These are phyloP conservation scores for Trachelus stipa DNA, from an alignment of 2,888 invertebrate genomes.

Conservation along the genomic window DNA sequence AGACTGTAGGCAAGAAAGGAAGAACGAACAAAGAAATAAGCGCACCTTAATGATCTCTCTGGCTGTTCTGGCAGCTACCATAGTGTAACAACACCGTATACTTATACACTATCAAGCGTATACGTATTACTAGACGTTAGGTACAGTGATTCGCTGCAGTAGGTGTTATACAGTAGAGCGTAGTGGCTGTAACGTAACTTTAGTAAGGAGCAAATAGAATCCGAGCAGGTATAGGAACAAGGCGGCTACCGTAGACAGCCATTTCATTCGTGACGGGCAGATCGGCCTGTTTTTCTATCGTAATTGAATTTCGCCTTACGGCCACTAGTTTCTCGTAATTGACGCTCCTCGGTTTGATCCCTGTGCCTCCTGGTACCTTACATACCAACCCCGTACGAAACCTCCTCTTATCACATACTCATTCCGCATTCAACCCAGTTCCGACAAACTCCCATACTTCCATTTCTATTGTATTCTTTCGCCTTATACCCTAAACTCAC, in stretches of 20 bases:
- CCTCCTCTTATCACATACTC: background rate
- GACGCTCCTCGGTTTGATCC: conserved; percentile 1
- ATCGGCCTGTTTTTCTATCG: conserved; percentile 52
- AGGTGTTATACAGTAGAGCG: conserved; percentile 2
- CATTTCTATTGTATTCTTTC: background rate
- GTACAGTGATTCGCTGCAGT: background rate
- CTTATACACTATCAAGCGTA: background rate
- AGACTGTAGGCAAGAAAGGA: background rate
- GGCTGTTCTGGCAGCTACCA: background rate
- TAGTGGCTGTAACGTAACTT: background rate
- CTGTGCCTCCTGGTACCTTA: background rate
- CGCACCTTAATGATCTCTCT: background rate
- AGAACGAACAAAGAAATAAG: background rate
- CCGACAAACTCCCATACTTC: background rate
- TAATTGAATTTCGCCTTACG: conserved; percentile 53
- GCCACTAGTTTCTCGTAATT: conserved; percentile 20
- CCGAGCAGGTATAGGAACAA: background rate
- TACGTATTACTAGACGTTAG: background rate
- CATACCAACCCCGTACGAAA: background rate
- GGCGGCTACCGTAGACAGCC: conserved; percentile 32
- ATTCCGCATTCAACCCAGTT: background rate
- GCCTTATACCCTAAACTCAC: background rate
- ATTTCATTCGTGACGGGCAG: conserved; percentile 47
- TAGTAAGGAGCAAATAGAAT: too few relatives aligned
- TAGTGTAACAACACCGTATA: background rate